Evolutionary conservation across 2,888 invertebrate genomes (phyloP), one percentile per base, ranked within the genome.

Genomic region (Branchipolynoe longqiensis): DNA sequence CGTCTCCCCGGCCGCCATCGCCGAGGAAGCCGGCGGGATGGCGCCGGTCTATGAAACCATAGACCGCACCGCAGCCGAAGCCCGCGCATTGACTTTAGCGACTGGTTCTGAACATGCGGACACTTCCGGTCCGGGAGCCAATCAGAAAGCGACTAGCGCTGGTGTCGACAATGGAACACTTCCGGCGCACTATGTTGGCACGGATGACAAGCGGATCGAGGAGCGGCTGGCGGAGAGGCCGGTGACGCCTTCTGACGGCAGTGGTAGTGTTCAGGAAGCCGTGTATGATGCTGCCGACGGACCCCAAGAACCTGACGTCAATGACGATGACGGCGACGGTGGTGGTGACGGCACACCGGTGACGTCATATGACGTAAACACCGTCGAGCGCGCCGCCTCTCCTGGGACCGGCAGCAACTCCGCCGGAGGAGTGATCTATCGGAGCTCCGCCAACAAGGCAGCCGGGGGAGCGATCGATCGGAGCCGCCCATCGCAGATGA

Each of bases 171-270:
- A 0, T 1, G 36, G 38, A 18, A 33, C 22, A 33, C 69, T 69
- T 33, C 78, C 78, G 25, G 78, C 78, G 14, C 78, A 78, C 31
- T 78, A 78, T 48, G 78, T 78, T 0, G 78, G 78, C 4, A 78
- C 78, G 28, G 78, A 78, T 18, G 78, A 78, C 28, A 48, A 78
- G n/a, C 41, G 78, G 25, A 54, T 78, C 48, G 78, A 78, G 78
- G 78, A 33, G 48, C 28, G 25, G 3, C 54, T 78, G 28, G 48
- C 41, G 12, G 78, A 48, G 54, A 25, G 78, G 1, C 78, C 78
- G 14, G 12, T 8, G 6, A 78, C 78, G 0, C 78, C 78, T 2
- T 48, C 48, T 6, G 78, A 78, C 28, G 78, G 48, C 4, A 48
- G 78, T 25, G 78, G 48, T 8, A 78, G 78, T 48, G 25, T 69